These are phyloP conservation scores for Cyprinus carpio DNA, from an alignment of 2,113 vertebrate species.

Conservation along the genomic window DNA sequence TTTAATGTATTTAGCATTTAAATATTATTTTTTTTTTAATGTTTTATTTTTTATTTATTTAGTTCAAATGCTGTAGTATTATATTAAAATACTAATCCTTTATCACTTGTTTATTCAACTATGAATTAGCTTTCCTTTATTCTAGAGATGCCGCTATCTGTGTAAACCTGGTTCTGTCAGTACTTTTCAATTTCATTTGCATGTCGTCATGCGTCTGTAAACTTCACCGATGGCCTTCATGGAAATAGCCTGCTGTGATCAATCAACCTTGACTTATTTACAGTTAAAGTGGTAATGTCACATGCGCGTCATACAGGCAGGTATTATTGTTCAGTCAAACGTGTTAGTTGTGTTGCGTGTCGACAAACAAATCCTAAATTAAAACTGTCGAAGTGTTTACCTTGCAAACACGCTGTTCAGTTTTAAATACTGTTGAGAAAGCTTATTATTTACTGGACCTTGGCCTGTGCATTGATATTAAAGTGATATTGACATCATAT, in stretches of 20 bases:
- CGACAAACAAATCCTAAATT: constrained; percentile 6
- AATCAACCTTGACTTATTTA: constrained; percentile 31
- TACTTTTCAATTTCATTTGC: background rate
- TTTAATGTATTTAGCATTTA: too few relatives aligned
- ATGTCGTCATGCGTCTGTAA: background rate
- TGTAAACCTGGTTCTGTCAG: constrained; percentile 17
- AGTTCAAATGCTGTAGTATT: background rate
- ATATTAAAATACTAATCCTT: background rate
- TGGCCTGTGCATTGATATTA: background rate
- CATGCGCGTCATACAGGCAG: background rate
- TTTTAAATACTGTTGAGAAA: background rate
- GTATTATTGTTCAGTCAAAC: constrained; percentile 5
- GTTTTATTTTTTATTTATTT: too few relatives aligned
- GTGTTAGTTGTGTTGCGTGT: background rate
- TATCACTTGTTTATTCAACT: background rate
- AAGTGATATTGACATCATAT: background rate
- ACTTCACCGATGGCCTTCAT: background rate
- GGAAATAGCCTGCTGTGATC: constrained; percentile 33
- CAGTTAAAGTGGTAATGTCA: constrained; percentile 10
- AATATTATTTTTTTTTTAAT: too few relatives aligned
- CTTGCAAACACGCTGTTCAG: background rate
- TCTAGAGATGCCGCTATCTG: background rate
- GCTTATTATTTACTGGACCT: background rate
- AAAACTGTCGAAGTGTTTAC: background rate
- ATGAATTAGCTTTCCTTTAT: background rate